A percentile compares a stretch with the other conserved stretches of the same genome.
Conservation (phyloP, 2,797 vertebrate genomes). For the Craterocephalus amniculus region DNA sequence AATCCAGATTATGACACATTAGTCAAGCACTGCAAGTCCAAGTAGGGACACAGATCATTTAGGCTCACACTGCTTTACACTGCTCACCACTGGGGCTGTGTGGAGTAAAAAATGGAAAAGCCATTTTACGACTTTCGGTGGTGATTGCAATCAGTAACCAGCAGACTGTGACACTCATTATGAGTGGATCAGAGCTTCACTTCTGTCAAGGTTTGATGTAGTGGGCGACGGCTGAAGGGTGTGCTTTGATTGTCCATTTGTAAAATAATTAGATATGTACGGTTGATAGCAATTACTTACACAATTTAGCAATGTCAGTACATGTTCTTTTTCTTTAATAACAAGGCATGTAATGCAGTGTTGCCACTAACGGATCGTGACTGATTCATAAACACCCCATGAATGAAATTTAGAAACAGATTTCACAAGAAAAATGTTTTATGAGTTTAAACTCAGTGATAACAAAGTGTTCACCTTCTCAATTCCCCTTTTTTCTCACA, state of each 20-base stretch:
- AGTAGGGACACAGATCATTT: slow-evolving; percentile 55
- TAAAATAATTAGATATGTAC: slow-evolving; percentile 37
- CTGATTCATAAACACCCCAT: slow-evolving; percentile 3
- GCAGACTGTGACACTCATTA: slow-evolving; percentile 63
- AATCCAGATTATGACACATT: slow-evolving; percentile 48
- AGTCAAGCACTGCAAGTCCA: slow-evolving; percentile 29
- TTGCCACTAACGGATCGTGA: slow-evolving; percentile 16
- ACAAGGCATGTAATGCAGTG: slow-evolving; percentile 22
- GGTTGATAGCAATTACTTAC: slow-evolving; percentile 24
- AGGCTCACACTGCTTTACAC: slow-evolving; percentile 52
- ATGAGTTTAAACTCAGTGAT: not conserved
- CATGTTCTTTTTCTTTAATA: slow-evolving; percentile 15
- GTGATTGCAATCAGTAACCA: slow-evolving; percentile 70
- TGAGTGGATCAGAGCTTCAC: slow-evolving; percentile 58
- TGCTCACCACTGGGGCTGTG: slow-evolving; percentile 50
- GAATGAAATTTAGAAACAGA: slow-evolving; percentile 1
- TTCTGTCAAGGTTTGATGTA: slow-evolving; percentile 30
- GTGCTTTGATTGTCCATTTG: slow-evolving; percentile 25
- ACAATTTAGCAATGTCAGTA: slow-evolving; percentile 21
- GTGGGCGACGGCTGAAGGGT: slow-evolving; percentile 24
- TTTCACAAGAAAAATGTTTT: not conserved
- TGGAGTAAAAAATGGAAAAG: slow-evolving; percentile 47
- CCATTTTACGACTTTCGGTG: slow-evolving; percentile 35
- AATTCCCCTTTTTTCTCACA: not conserved
- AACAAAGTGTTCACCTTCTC: not conserved